Conservation (phyloP, 2,797 vertebrate species). For the Clarias platycephalus region DNA sequence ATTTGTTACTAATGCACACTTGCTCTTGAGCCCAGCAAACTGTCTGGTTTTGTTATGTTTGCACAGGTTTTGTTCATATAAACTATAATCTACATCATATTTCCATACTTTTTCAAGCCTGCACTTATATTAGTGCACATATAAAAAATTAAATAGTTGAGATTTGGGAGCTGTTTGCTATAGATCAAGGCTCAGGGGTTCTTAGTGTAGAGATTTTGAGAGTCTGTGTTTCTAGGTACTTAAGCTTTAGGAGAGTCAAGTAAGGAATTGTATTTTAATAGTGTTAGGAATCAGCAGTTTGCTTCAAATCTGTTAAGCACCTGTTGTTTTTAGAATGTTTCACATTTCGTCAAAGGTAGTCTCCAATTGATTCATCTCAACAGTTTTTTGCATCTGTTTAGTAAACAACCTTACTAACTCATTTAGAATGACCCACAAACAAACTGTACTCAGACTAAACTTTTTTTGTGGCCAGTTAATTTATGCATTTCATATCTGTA, state of each 20-base stretch:
- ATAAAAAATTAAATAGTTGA: not conserved
- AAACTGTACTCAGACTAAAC: not conserved
- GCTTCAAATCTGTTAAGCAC: not conserved
- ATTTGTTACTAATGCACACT: not conserved
- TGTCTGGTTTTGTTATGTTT: slow-evolving; percentile 3
- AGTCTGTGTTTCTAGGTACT: slow-evolving; percentile 28
- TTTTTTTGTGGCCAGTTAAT: not conserved
- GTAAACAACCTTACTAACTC: not conserved
- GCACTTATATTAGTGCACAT: not conserved
- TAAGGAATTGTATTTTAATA: not conserved
- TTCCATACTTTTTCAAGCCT: not conserved
- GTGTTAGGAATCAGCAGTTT: not conserved
- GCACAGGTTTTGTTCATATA: slow-evolving; percentile 15
- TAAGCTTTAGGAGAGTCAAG: not conserved
- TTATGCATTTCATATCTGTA: not conserved
- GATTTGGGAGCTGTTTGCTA: not conserved
- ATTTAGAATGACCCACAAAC: not conserved
- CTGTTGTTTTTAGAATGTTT: not conserved
- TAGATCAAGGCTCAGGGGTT: slow-evolving; percentile 35
- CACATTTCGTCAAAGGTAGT: not conserved
- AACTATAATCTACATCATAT: slow-evolving; percentile 22
- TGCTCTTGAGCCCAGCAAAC: slow-evolving; percentile 20
- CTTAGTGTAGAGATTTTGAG: slow-evolving; percentile 27
- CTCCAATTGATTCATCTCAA: not conserved
- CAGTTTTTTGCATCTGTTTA: not conserved